These are phyloP conservation scores for Prorops nasuta DNA, from an alignment of 1,140 invertebrate genomes.

Conservation along the genomic window DNA sequence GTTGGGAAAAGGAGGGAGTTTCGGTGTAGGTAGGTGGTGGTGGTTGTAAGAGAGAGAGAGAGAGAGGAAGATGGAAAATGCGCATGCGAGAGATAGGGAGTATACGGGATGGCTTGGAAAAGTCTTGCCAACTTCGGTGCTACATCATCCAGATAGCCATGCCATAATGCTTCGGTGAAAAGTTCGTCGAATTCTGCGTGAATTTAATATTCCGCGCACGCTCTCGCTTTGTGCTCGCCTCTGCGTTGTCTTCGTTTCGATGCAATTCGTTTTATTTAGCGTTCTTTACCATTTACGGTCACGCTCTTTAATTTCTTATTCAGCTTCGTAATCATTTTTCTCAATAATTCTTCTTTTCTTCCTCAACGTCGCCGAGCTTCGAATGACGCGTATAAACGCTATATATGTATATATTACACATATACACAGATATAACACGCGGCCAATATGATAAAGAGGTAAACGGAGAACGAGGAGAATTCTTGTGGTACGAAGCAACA, in stretches of 20 bases:
- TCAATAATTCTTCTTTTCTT: too few species aligned
- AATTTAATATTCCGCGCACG: constrained; percentile 51
- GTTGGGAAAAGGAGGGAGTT: constrained; percentile 12
- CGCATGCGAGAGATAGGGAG: constrained; percentile 10
- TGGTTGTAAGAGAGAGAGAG: constrained; percentile 22
- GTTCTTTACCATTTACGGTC: too few species aligned
- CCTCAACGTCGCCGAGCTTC: too few species aligned
- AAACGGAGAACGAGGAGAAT: too few species aligned
- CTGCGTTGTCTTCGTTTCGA: too few species aligned
- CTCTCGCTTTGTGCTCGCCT: background rate
- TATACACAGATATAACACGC: too few species aligned
- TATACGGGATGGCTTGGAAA: constrained; percentile 22
- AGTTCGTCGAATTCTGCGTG: constrained; percentile 46
- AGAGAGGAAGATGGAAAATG: constrained; percentile 12
- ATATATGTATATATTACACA: too few species aligned
- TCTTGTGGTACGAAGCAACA: constrained; percentile 21
- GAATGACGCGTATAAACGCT: too few species aligned
- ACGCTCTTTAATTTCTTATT: too few species aligned
- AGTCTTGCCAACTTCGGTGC: constrained; percentile 48
- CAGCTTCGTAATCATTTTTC: too few species aligned
- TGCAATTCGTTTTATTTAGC: too few species aligned
- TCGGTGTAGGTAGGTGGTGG: constrained; percentile 7
- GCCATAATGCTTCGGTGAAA: constrained; percentile 46
- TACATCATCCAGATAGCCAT: constrained; percentile 52
- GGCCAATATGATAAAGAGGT: too few species aligned